These are phyloP conservation scores for Euplagia quadripunctaria DNA, from an alignment of 2,888 invertebrate species.

Conservation along the genomic window DNA sequence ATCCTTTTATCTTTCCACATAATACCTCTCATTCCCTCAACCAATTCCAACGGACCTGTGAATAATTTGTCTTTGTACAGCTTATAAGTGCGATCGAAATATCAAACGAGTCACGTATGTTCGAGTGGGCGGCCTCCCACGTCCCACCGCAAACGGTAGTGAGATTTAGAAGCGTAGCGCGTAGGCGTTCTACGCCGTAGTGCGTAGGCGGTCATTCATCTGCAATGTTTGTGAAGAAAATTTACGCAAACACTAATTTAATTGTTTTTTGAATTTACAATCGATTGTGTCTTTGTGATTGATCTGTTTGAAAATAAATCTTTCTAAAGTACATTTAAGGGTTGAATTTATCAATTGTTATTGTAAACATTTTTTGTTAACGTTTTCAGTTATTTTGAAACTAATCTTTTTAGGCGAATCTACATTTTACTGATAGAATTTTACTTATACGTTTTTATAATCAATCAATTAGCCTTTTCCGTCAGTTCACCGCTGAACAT, in stretches of 20 bases:
- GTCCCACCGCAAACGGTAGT: slow-evolving; percentile 22
- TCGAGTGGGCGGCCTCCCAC: slow-evolving; percentile 52
- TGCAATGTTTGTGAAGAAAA: slow-evolving; percentile 28
- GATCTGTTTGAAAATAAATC: too few species aligned
- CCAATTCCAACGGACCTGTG: slow-evolving; percentile 36
- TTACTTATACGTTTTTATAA: too few species aligned
- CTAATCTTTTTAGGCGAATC: too few species aligned
- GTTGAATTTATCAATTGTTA: neutral
- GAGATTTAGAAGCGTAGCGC: slow-evolving; percentile 58
- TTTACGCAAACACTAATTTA: slow-evolving; percentile 22
- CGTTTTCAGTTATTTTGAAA: neutral
- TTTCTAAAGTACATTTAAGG: neutral
- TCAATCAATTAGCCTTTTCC: too few species aligned
- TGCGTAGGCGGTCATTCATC: slow-evolving; percentile 67
- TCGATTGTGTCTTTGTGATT: too few species aligned
- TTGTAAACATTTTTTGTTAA: neutral
- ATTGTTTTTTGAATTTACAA: neutral
- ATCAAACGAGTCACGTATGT: slow-evolving; percentile 57
- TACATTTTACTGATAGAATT: too few species aligned
- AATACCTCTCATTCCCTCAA: slow-evolving; percentile 5
- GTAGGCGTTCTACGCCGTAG: slow-evolving; percentile 62
- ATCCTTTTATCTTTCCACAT: slow-evolving; percentile 5
- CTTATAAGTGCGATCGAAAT: slow-evolving; percentile 46
- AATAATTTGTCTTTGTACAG: slow-evolving; percentile 49
- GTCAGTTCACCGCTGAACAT: too few species aligned